phyloP scores from a whole-genome alignment of 1,140 invertebrate species.

The Euwallacea fornicatus region DNA sequence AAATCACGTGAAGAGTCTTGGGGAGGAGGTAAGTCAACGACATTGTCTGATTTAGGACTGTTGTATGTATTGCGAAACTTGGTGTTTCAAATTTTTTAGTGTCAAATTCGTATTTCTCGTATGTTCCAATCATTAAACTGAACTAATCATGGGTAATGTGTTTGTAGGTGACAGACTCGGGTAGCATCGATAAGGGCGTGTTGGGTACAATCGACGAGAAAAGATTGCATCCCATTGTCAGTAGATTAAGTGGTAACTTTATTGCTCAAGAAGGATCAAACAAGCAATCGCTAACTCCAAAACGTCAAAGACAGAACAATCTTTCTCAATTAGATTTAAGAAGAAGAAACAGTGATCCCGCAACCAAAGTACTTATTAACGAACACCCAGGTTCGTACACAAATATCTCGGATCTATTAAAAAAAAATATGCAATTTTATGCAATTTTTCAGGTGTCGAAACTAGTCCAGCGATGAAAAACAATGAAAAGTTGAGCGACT shows the following conservation, averaged over 20 bases:
- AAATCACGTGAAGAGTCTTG: slow-evolving; percentile 51
- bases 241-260: slow-evolving; percentile 20
- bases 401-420: background rate
- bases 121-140: too few relatives aligned
- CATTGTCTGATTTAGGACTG: background rate
- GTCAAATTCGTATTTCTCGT: background rate
- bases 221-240: slow-evolving; percentile 31
- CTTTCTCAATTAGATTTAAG: slow-evolving; percentile 59
- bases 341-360: slow-evolving; percentile 73
- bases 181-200: slow-evolving; percentile 43
- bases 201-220: slow-evolving; percentile 52
- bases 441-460: slow-evolving; percentile 37
- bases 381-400: slow-evolving; percentile 50
- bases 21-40: slow-evolving; percentile 47
- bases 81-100: background rate
- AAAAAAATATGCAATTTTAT: too few relatives aligned
- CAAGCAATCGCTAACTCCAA: slow-evolving; percentile 52
- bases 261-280: slow-evolving; percentile 27
- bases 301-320: slow-evolving; percentile 55
- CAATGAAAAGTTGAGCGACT: slow-evolving; percentile 60
- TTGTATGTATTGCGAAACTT: background rate
- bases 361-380: slow-evolving; percentile 55
- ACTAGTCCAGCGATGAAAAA: slow-evolving; percentile 51
- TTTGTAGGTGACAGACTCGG: slow-evolving; percentile 44
- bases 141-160: too few relatives aligned